phyloP scores from a whole-genome alignment of 2,797 vertebrate genomes.

The Acanthurus leucopareius region DNA sequence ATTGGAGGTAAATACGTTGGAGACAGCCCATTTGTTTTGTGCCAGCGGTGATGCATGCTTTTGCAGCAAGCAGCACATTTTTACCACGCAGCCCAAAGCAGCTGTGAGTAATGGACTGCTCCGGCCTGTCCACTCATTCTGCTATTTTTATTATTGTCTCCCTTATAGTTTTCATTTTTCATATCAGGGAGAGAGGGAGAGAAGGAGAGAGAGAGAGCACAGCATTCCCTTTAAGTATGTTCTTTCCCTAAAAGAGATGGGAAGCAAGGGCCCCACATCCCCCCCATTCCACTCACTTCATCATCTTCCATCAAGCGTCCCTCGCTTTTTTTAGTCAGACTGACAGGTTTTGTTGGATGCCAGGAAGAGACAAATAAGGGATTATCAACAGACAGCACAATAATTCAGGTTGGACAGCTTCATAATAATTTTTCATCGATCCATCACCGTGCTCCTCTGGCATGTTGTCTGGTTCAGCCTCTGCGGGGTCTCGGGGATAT shows the following conservation, averaged over 20 bases:
- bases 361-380: slow-evolving; percentile 75
- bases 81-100: slow-evolving; percentile 88
- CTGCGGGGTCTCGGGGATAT: slow-evolving; percentile 42
- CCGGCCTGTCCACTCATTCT: slow-evolving; percentile 87
- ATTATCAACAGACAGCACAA: slow-evolving; percentile 77
- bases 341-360: slow-evolving; percentile 75
- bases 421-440: slow-evolving; percentile 75
- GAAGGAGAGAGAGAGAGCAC: slow-evolving; percentile 9
- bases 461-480: slow-evolving; percentile 50
- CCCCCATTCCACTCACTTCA: slow-evolving; percentile 62
- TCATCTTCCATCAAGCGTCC: slow-evolving; percentile 73
- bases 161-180: slow-evolving; percentile 89
- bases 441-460: slow-evolving; percentile 57
- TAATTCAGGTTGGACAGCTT: slow-evolving; percentile 77
- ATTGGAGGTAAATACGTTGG: slow-evolving; percentile 89
- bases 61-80: slow-evolving; percentile 91
- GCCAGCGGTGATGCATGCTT: slow-evolving; percentile 89
- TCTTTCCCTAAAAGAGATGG: slow-evolving; percentile 70
- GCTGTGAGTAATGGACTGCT: slow-evolving; percentile 90
- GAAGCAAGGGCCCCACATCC: slow-evolving; percentile 49
- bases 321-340: slow-evolving; percentile 57
- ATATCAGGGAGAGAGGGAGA: slow-evolving; percentile 66
- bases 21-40: slow-evolving; percentile 90
- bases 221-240: slow-evolving; percentile 72
- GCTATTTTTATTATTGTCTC: slow-evolving; percentile 91